Evolutionary conservation across 1,140 invertebrate genomes (phyloP).

Genomic region (Drosophila kanapiae): DNA sequence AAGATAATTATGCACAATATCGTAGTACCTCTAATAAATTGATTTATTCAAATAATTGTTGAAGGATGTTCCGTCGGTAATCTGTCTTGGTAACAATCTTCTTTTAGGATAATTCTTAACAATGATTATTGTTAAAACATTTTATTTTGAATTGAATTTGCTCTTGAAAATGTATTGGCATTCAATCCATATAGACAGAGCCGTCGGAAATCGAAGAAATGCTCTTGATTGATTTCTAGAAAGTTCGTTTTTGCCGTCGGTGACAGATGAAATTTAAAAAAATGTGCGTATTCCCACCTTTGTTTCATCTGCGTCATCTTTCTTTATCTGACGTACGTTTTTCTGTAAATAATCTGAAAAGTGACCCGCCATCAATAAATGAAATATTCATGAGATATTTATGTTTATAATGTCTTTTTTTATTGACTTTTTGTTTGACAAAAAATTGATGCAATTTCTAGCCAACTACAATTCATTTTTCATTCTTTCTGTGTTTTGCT

Average conservation of each 20-base stretch:
- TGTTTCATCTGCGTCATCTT: slow-evolving; percentile 7
- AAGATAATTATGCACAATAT: too few relatives aligned
- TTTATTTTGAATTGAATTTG: neutral
- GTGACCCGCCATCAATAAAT: slow-evolving; percentile 16
- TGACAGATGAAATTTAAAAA: neutral
- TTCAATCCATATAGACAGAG: neutral
- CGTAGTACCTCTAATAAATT: too few relatives aligned
- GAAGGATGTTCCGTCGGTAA: neutral
- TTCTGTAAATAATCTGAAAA: slow-evolving; percentile 8
- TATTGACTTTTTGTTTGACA: slow-evolving; percentile 62
- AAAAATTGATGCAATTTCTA: slow-evolving; percentile 84
- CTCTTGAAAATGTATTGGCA: neutral
- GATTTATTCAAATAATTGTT: neutral
- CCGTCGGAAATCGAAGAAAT: slow-evolving; percentile 4
- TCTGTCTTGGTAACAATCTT: neutral
- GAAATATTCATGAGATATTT: neutral
- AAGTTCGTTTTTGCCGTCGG: slow-evolving; percentile 21
- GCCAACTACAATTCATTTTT: slow-evolving; percentile 50
- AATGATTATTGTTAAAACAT: neutral
- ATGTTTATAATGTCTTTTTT: slow-evolving; percentile 39
- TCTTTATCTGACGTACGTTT: neutral
- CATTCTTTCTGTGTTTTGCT: slow-evolving; percentile 35
- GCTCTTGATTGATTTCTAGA: slow-evolving; percentile 27
- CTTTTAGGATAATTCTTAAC: neutral
- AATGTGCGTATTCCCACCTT: slow-evolving; percentile 2